Evolutionary conservation across 2,113 vertebrate genomes (phyloP), one percentile per base, ranked within the genome.

Genomic region (Etheostoma cragini): DNA sequence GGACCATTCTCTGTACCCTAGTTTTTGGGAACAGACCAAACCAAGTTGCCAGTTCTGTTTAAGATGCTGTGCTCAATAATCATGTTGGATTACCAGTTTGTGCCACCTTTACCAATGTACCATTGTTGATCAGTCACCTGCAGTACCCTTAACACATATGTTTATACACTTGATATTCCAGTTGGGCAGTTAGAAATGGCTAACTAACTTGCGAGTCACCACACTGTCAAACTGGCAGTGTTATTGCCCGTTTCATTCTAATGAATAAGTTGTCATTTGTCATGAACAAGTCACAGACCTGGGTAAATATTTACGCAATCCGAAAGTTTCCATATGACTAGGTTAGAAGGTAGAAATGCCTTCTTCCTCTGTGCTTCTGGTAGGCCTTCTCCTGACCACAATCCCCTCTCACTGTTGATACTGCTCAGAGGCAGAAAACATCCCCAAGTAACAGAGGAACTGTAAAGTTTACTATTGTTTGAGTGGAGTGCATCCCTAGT

Each of bases 391-490:
- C 26, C 49, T 64, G 16, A 66, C 5, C 62, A 21, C 49, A 54
- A 71, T 71, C 56, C 45, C 33, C 16, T 30, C 16, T 65, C 64
- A 57, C 47, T 69, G 47, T 58, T 54, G 79, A 7, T 78, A 53
- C 8, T 4, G 11, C 68, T 72, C 8, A 0, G 26, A 63, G 47
- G 58, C 21, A 63, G 10, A 81, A 74, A 74, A 54, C 47, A 71
- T 79, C 64, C 71, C 68, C 3, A 8, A 52, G 67, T 52, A 79
- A 24, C 67, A 71, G 67, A 64, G 46, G 24, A 69, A 26, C 35
- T 60, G 47, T 45, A 14, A 60, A 26, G 60, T 57, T 78, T 83
- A 69, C 15, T 19, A 0, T 76, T 57, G 60, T 47, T 57, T 49
- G 11, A 71, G 24, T 80, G 70, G 38, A 72, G 69, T 50, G 52